Evolutionary conservation across 2,888 invertebrate genomes (phyloP), one percentile per base, ranked within the genome.

Genomic region (Agelastica alni): DNA sequence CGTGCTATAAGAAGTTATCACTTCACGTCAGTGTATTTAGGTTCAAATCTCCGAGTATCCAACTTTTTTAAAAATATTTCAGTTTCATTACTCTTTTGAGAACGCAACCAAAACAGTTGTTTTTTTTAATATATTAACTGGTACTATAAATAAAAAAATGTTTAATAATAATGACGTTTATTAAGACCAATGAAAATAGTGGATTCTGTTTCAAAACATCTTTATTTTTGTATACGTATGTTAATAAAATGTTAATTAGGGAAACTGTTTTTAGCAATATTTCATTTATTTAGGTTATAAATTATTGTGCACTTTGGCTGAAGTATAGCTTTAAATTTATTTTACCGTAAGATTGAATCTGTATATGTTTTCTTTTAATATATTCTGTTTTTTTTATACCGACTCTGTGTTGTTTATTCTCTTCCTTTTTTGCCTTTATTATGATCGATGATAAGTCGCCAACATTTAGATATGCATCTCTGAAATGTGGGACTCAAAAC

Each of bases 241-340:
- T 20, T 10, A 20, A 18, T 39, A 10, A 12, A 4, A 39, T 18
- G 7, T 4, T 16, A 16, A 16, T 34, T 3, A 14, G 13, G 4
- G 32, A 32, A 13, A 10, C 4, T 9, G 34, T 34, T 34, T 9
- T 26, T 16, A n/a, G n/a, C 14, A 14, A 17, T n/a, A 16, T 14
- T 7, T n/a, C 13, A 28, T 20, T 48, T 54, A 44, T 52, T 49
- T 54, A 49, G 47, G 36, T 51, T 34, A 53, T 56, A 58, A 55
- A 52, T 59, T 47, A 55, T 52, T 55, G 20, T 59, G 44, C 49
- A 57, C 59, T 60, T 63, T 62, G 59, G 66, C 66, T 66, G 66
- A 64, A 56, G 58, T 48, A 64, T 60, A 61, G 65, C 65, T 66
- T 66, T 66, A 66, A 54, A 65, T 47, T 39, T 56, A 56, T 49